Evolutionary conservation across 1,140 invertebrate species (phyloP), one percentile per base, ranked within the genome.

Genomic region (Hylyphantes graminicola): DNA sequence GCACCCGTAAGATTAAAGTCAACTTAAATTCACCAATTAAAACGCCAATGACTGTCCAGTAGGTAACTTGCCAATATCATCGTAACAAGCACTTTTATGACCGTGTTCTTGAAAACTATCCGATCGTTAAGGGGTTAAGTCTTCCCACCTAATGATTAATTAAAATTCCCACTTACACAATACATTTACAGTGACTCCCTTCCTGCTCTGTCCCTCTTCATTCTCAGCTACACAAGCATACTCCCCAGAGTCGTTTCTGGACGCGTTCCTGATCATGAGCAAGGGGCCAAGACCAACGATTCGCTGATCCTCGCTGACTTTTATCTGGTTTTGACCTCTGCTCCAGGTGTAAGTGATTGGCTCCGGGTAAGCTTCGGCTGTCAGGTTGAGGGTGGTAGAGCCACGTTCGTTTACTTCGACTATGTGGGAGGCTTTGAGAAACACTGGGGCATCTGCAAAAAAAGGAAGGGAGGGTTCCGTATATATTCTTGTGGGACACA

Each of bases 211-310:
- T 19, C 97, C 98, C 89, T 97, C 94, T 12, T 93, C 93, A 90
- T 99, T 99, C 74, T 93, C 91, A 15, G 96, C 97, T 86, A 96
- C 94, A 86, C 96, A 94, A 11, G 93, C 93, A 89, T 98, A 99
- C 48, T 93, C 92, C 0, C 97, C 97, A 4, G 94, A 93, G 89
- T 98, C 96, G 70, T 93, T 92, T 7, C 95, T 92, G 68, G 93
- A 92, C 50, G 97, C 90, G 55, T 92, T 92, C 0, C 94, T 95
- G 83, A 98, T 94, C 89, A 96, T 96, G 54, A 99, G 90, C 53
- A 94, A 92, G 3, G 94, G 92, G 50, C 94, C 95, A 78, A 94
- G 93, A 2, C 94, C 93, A 84, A 93, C 92, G 87, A 98, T 94
- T 80, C 89, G 86, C 0, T 76, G 54, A 17, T 54, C 61, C 11